Evolutionary conservation across 37 sponge, comb jelly and placozoan species (phyloP), one percentile per base, ranked within the genome.

Genomic region (Ianthella basta): DNA sequence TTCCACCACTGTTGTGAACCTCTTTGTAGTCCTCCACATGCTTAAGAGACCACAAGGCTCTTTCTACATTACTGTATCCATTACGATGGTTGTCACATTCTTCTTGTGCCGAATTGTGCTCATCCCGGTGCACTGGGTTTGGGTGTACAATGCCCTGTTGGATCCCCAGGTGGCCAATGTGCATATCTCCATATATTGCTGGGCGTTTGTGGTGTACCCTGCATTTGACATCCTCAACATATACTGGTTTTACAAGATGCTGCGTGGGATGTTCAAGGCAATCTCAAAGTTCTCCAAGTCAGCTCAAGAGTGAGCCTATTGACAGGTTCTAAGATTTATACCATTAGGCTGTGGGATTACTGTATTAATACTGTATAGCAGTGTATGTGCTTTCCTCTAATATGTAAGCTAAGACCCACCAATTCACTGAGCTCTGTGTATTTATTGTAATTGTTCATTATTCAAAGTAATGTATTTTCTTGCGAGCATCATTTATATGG

Each of bases 1-100:
- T 10, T 93, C 94, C 1, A 90, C 94, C 18, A 85, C 87, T 59
- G 85, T 87, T 85, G 88, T 90, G 18, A 87, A 93, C 77, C 16
- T 87, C 19, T 68, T 67, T 38, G 67, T 73, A 74, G 29, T 65
- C 38, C 67, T 88, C n/a, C 19, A 60, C 23, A 59, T 60, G 20
- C 20, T 85, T 0, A 53, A 82, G 0, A 66, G 60, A 15, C 61
- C 61, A 20, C 81, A 87, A 25, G 36, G 55, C 5, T 30, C 6
- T 0, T 34, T 65, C 63, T 87, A 60, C 60, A 35, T 80, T 20
- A 2, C 87, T 1, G 72, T 77, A 29, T 84, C 86, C 5, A 25
- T 77, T 8, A 63, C 78, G 59, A 89, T 93, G 91, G 67, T 85
- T 15, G 36, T 72, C 20, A 72, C 68, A 4, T 93, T 93, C 59